Evolutionary conservation across 2,888 invertebrate genomes (phyloP), one percentile per base, ranked within the genome.

Genomic region (Luffia ferchaultella): DNA sequence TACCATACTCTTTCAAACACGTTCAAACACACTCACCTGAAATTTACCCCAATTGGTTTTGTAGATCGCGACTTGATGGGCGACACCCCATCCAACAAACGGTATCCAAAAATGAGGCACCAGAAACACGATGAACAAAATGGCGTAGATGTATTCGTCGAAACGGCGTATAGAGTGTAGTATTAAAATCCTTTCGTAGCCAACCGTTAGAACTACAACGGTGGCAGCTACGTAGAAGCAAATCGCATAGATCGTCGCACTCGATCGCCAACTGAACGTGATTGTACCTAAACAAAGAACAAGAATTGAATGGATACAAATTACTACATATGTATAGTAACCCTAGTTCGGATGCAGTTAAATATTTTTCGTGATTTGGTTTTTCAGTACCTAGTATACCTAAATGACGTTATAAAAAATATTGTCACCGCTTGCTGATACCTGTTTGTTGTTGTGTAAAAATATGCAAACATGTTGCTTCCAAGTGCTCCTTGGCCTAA

Each of bases 91-190:
- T 1, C 89, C 89, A 15, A 89, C 88, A 60, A 87, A 89, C 0
- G 90, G 90, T 45, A 89, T 88, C 87, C 88, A 89, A 67, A 90
- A 90, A 62, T 90, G 90, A 0, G 90, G 90, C 9, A 89, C 82
- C 46, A 90, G 75, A 61, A 88, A 90, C 12, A 89, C 82, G 1
- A 90, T 80, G 61, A 90, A 90, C 16, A 90, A 74, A 50, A 90
- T 86, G 0, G 89, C 87, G 62, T 90, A 90, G 58, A 90, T 90
- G 60, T 89, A 89, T 59, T 90, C 90, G 62, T 90, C 90, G 59
- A 90, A 90, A 58, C 86, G 85, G 50, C 78, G 83, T 55, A 87
- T 88, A 19, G 87, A 87, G 16, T 85, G 76, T 30, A 90, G 67
- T 54, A 90, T 89, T 60, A 83, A 71, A 42, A 90, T 57, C 1